phyloP scores from a whole-genome alignment of 1,140 invertebrate genomes.

The Oryctes rhinoceros region DNA sequence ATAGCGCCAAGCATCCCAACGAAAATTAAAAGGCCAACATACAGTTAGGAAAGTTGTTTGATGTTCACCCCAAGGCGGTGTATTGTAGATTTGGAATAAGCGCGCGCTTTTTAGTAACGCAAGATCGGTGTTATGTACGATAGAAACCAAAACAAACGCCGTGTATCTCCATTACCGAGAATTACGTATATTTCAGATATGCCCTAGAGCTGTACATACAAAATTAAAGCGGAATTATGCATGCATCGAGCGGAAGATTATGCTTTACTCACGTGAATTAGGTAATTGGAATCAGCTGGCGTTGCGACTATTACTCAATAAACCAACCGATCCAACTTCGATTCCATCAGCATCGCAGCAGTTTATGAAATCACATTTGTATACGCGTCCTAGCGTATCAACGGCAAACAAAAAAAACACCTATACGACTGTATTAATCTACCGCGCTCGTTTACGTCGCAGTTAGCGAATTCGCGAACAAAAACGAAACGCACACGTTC shows the following conservation, averaged over 20 bases:
- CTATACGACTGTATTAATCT: too few species aligned
- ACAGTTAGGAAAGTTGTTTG: constrained; percentile 26
- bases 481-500: too few species aligned
- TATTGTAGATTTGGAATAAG: background rate
- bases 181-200: too few species aligned
- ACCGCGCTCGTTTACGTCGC: too few species aligned
- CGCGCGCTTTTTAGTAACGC: background rate
- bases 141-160: background rate
- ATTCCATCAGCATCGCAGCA: constrained; percentile 2
- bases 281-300: background rate
- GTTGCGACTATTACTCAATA: constrained; percentile 10
- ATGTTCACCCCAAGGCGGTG: constrained; percentile 2
- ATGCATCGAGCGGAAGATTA: background rate
- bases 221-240: too few species aligned
- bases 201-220: too few species aligned
- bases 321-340: background rate
- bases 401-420: too few species aligned
- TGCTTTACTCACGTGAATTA: constrained; percentile 6
- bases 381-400: background rate
- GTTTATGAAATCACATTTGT: too few species aligned
- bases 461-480: too few species aligned
- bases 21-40: constrained; percentile 31
- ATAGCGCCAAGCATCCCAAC: background rate
- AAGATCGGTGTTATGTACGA: background rate
- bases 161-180: background rate